Conservation (phyloP, 2,888 invertebrate genomes). For the Salticus scenicus region DNA sequence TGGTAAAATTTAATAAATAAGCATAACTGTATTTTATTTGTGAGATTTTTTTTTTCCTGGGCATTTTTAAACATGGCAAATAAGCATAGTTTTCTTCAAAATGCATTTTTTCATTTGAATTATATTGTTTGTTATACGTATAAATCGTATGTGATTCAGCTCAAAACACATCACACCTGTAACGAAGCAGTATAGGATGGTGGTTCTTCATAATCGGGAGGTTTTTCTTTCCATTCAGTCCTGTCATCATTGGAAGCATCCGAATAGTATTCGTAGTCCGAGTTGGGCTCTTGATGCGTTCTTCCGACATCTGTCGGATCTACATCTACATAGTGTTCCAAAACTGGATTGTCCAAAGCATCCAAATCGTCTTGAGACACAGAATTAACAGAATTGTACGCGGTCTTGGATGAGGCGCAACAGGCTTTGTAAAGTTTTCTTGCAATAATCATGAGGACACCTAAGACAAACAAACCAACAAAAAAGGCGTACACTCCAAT, state of each 20-base stretch:
- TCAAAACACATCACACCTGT: neutral
- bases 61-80: too few species aligned
- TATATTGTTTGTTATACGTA: too few species aligned
- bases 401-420: neutral
- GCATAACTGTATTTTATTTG: too few species aligned
- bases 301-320: neutral
- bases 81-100: too few species aligned
- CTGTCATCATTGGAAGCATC: neutral
- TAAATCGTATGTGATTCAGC: too few species aligned
- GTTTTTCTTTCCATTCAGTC: neutral
- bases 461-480: neutral
- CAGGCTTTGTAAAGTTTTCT: neutral
- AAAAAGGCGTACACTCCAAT: conserved; percentile 30
- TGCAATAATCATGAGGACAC: neutral
- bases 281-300: neutral
- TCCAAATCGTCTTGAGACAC: neutral
- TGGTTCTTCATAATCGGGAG: conserved; percentile 19
- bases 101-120: too few species aligned
- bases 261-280: conserved; percentile 34
- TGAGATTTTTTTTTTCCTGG: too few species aligned
- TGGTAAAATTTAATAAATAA: too few species aligned
- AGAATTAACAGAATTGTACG: neutral
- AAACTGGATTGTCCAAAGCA: neutral
- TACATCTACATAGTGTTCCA: neutral
- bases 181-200: neutral